These are phyloP conservation scores for Rotaria sp. DNA, from an alignment of 2,888 invertebrate species.

Conservation along the genomic window DNA sequence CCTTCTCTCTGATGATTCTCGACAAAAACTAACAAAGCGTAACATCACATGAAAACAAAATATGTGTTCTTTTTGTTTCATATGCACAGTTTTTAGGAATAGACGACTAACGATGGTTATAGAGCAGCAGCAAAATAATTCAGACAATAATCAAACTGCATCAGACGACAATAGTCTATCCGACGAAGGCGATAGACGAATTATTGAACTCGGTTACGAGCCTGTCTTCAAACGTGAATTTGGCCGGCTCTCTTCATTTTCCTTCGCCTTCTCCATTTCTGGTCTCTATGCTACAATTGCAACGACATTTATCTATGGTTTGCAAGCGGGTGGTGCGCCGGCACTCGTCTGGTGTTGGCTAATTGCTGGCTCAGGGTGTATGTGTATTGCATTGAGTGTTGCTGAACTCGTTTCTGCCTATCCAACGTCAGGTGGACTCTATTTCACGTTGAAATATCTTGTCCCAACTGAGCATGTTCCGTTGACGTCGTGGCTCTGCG, in stretches of 20 bases:
- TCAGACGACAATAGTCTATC: not conserved
- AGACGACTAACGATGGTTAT: no score
- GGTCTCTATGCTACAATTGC: not conserved
- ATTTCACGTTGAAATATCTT: not conserved
- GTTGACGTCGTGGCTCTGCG: not conserved
- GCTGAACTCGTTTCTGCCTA: constrained; percentile 2
- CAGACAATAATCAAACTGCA: no score
- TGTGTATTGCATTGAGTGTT: not conserved
- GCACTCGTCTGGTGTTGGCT: not conserved
- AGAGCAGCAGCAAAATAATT: no score
- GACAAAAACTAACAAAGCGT: no score
- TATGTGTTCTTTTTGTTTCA: no score
- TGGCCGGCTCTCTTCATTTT: not conserved
- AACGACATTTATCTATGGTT: not conserved
- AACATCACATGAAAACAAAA: no score
- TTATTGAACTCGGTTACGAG: not conserved
- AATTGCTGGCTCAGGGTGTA: not conserved
- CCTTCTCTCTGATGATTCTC: no score
- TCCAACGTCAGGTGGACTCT: not conserved
- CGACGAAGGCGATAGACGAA: not conserved
- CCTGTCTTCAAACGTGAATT: not conserved
- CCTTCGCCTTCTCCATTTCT: not conserved
- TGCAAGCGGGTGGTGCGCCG: not conserved
- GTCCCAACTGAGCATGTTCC: not conserved
- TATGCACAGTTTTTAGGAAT: no score